Base-by-base conservation (phyloP, 2,797 vertebrate species). In the Tiaroga cobitis region DNA sequence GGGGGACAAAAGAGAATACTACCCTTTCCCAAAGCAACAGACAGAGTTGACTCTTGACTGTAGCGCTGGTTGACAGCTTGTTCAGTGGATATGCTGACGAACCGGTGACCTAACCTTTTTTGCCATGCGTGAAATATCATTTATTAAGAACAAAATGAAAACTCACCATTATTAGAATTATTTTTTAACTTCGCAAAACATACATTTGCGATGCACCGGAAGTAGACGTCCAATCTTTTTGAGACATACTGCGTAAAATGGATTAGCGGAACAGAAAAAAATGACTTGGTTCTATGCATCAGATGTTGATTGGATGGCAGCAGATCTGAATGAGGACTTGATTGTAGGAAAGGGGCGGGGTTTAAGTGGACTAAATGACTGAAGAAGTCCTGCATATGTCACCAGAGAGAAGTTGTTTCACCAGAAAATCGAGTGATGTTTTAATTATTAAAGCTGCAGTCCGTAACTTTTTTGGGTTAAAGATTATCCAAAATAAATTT, bases 1-100 rank as follows among this genome's bases (percentile, higher is more conserved):
- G 16, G 61, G 26, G 26, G 15, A 49, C 41, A 29, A 79, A 79
- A 78, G 24, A 79, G 59, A 26, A 65, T 24, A 24, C 77, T 79
- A 32, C 77, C 59, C 21, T 32, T 79, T 79, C 39, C 6, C 59
- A 65, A 79, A 65, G 26, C 18, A 79, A 79, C 26, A 65, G 77
- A 21, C n/a, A 24, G 43, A 46, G 43, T 15, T 46, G 43, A 46
- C 43, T 46, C 43, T 39, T 61, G 37, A 78, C 77, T 65, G 21
- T 24, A 32, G n/a, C 76, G 15, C n/a, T 7, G 16, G 39, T 21
- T 79, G 39, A 65, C 56, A 63, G 59, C 76, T 79, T 63, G 56
- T 43, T 63, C 56, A 43, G 39, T 29, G 37, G 15, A 78, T 43
- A 59, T 51, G 75, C 74, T 39, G 34, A 59, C 24, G 13, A 39